Evolutionary conservation across 2,797 vertebrate genomes (phyloP), one percentile per base, ranked within the genome.

Genomic region (Sternotherus odoratus): DNA sequence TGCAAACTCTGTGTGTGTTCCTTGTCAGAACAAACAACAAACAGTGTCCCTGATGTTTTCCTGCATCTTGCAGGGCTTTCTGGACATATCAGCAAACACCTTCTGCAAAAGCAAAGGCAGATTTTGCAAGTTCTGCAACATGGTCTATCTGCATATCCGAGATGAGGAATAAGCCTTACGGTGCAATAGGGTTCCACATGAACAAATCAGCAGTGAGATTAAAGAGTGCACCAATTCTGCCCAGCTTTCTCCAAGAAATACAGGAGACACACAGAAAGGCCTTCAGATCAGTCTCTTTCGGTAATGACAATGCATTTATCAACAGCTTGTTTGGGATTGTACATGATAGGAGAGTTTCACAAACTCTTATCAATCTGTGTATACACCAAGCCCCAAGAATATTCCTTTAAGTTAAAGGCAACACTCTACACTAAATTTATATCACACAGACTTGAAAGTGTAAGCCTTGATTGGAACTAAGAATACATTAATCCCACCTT

Each of bases 21-120:
- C 53, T 8, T 49, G 16, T 86, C 57, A 57, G 49, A 53, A 77
- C 66, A 77, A 84, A 26, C 56, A 53, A 77, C 66, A 77, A 79
- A 82, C n/a, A 51, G 36, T 53, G 21, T 50, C 46, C 46, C 4
- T 63, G n/a, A 30, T 60, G 43, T 80, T 85, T 5, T 7, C 79
- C 9, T 54, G 75, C 12, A 50, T 87, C 26, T 72, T 80, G 39
- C 30, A 87, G 77, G 30, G 36, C 24, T 83, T 19, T 54, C 85
- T 63, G 28, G 82, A 74, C 12, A 90, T 2, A 24, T 24, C 0
- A 66, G 36, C 49, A 90, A 94, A 89, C 6, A 46, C 63, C 39
- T 75, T 93, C 63, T 69, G 8, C 78, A 90, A 85, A 92, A 91
- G 48, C 46, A 92, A 77, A 95, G 48, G 43, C 13, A 75, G 43